Conservation (phyloP, 1,140 invertebrate species). For the Phymastichus coffea region DNA sequence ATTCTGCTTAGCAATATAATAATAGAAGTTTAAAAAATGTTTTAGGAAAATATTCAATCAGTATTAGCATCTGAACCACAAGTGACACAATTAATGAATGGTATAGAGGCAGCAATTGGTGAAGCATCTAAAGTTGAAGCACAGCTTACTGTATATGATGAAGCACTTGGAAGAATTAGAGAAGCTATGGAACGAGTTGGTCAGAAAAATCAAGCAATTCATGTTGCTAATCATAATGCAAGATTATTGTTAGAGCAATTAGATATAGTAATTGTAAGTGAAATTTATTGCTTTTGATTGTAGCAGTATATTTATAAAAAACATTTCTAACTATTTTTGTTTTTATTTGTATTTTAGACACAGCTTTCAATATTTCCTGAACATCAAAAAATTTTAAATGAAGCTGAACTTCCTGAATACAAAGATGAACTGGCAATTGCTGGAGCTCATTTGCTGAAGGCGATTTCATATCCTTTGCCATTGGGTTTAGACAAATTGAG, state of each 20-base stretch:
- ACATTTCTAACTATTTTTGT: too few relatives aligned
- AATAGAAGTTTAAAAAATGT: constrained; percentile 27
- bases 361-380: constrained; percentile 74
- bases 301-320: background rate
- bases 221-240: constrained; percentile 84
- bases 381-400: constrained; percentile 69
- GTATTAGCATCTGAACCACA: constrained; percentile 81
- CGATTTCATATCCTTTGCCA: constrained; percentile 61
- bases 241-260: constrained; percentile 76
- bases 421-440: constrained; percentile 77
- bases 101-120: constrained; percentile 76
- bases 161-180: constrained; percentile 76
- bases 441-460: constrained; percentile 75
- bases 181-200: constrained; percentile 89
- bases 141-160: constrained; percentile 74
- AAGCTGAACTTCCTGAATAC: constrained; percentile 73
- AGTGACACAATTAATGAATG: constrained; percentile 81
- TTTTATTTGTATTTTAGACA: constrained; percentile 47
- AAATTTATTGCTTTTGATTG: constrained; percentile 17
- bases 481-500: constrained; percentile 62
- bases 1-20: background rate
- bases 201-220: constrained; percentile 87
- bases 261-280: constrained; percentile 76
- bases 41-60: constrained; percentile 80
- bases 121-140: constrained; percentile 77